A percentile compares a stretch with the other conserved stretches of the same genome.
Evolutionary conservation across 1,140 invertebrate genomes (phyloP).

Genomic region (Aethina tumida): DNA sequence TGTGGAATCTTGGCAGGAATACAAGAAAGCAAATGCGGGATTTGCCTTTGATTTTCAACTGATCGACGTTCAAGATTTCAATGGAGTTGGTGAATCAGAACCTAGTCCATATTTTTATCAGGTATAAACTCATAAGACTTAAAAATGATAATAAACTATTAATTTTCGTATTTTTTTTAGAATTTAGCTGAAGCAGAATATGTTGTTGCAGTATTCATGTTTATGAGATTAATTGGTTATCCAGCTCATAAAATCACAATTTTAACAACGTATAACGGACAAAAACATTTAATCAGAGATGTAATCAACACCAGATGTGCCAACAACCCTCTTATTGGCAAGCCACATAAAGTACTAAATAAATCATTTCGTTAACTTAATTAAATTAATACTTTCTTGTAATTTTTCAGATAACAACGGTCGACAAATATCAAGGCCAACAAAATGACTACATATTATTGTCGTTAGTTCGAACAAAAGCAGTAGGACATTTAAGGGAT

Average conservation of each 20-base stretch:
- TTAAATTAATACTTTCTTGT: conserved; percentile 3
- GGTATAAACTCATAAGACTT: too few species aligned
- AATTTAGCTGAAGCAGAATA: conserved; percentile 99
- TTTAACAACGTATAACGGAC: conserved; percentile 98
- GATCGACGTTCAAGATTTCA: conserved; percentile 94
- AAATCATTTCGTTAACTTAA: background rate
- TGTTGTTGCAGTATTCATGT: conserved; percentile 96
- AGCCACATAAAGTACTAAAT: conserved; percentile 74
- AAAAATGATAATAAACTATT: background rate
- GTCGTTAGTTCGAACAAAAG: conserved; percentile 89
- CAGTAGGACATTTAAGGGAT: conserved; percentile 94
- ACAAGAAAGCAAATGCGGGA: conserved; percentile 82
- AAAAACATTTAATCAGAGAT: conserved; percentile 95
- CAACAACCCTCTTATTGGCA: conserved; percentile 92
- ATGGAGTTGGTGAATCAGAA: conserved; percentile 93
- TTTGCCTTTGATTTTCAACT: conserved; percentile 92
- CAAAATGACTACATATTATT: conserved; percentile 98
- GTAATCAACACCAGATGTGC: conserved; percentile 92
- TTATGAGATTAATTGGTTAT: conserved; percentile 95
- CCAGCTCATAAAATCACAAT: conserved; percentile 97
- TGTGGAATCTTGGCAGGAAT: conserved; percentile 74
- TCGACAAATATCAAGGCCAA: conserved; percentile 99
- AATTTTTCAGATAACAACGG: conserved; percentile 64
- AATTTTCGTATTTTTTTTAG: conserved; percentile 39
- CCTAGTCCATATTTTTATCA: conserved; percentile 98